These are phyloP conservation scores for Lamellibrachia columna DNA, from an alignment of 2,888 invertebrate genomes.

Conservation along the genomic window DNA sequence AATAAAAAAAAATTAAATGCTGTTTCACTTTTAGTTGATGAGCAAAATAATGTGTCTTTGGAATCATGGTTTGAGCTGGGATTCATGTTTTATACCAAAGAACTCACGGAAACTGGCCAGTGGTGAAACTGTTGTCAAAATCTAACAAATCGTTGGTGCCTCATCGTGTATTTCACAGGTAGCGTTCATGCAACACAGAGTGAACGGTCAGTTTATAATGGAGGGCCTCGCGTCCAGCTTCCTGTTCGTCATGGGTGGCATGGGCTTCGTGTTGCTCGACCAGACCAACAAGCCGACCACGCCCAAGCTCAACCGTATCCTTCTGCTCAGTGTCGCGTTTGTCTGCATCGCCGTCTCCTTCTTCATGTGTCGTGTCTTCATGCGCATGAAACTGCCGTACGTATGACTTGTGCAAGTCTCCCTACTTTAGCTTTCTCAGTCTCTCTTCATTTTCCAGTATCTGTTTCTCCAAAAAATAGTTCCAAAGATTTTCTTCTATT, in stretches of 20 bases:
- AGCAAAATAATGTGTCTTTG: too few species aligned
- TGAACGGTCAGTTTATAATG: constrained; percentile 99
- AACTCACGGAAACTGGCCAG: not conserved
- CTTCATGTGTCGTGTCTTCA: constrained; percentile 95
- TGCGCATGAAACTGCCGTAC: constrained; percentile 94
- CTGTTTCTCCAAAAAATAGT: too few species aligned
- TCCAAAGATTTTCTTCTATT: too few species aligned
- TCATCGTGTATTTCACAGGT: constrained; percentile 70
- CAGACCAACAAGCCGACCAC: constrained; percentile 90
- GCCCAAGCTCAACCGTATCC: constrained; percentile 84
- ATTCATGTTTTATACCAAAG: not conserved
- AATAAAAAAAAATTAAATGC: not conserved
- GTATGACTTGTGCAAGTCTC: constrained; percentile 28
- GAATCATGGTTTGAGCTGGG: not conserved
- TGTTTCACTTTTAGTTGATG: not conserved
- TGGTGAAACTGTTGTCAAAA: not conserved
- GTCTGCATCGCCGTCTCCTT: constrained; percentile 92
- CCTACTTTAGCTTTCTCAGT: not conserved
- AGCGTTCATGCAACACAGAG: constrained; percentile 97
- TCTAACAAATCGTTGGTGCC: not conserved
- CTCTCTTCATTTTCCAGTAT: too few species aligned
- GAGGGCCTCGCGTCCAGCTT: constrained; percentile 98
- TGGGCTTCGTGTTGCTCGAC: constrained; percentile 96
- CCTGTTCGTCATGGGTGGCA: constrained; percentile 92
- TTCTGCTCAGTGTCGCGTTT: constrained; percentile 90